A percentile compares a stretch with the other conserved stretches of the same genome.
phyloP scores from a whole-genome alignment of 2,888 invertebrate species.

The Helleia helle region DNA sequence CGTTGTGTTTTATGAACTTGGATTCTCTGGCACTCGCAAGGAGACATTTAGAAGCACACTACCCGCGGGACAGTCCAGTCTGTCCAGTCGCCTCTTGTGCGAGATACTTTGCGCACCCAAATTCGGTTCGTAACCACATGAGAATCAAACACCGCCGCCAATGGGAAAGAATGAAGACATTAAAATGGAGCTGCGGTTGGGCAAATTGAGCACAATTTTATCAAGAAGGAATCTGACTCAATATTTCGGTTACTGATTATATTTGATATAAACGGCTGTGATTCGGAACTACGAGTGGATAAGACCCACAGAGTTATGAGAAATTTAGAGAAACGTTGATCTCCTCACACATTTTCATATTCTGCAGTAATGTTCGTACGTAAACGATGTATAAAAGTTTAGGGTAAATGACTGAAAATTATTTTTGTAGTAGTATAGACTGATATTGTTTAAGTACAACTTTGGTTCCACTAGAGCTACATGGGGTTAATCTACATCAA shows the following conservation, averaged over 20 bases:
- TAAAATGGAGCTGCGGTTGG: conserved; percentile 81
- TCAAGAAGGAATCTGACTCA: conserved; percentile 16
- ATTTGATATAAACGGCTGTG: conserved; percentile 28
- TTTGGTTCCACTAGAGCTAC: conserved; percentile 22
- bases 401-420: conserved; percentile 71
- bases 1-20: conserved; percentile 80
- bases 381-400: conserved; percentile 49
- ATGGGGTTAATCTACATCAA: conserved; percentile 4
- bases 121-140: conserved; percentile 92
- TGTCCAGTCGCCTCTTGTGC: conserved; percentile 86
- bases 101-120: conserved; percentile 85
- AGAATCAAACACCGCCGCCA: conserved; percentile 85
- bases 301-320: conserved; percentile 18
- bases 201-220: conserved; percentile 30
- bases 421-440: conserved; percentile 74
- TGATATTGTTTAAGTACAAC: conserved; percentile 60
- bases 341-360: conserved; percentile 59
- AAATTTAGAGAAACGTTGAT: conserved; percentile 40
- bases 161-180: conserved; percentile 89
- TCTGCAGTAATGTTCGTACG: conserved; percentile 38
- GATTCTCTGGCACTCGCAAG: conserved; percentile 79
- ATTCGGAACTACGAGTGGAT: conserved; percentile 29
- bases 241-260: conserved; percentile 12
- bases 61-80: conserved; percentile 87
- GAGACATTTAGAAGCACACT: conserved; percentile 85